These are phyloP conservation scores for Dendrolimus pini DNA, from an alignment of 2,888 invertebrate species.

Conservation along the genomic window DNA sequence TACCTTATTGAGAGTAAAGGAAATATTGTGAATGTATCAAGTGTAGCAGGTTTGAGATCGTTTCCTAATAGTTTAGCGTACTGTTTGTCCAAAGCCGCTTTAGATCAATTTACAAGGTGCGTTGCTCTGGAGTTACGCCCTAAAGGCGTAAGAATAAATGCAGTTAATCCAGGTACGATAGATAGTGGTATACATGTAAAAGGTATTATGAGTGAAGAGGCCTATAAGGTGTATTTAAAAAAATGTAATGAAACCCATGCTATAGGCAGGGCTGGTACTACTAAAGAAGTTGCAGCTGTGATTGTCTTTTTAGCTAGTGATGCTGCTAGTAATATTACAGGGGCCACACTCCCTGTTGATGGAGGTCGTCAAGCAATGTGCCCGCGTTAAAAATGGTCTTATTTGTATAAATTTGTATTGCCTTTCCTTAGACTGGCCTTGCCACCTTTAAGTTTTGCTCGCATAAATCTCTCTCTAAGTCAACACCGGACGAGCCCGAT, in stretches of 20 bases:
- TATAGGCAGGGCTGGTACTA: constrained; percentile 87
- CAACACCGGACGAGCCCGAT: too few relatives aligned
- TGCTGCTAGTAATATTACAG: constrained; percentile 89
- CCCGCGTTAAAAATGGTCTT: constrained; percentile 76
- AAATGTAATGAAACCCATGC: constrained; percentile 90
- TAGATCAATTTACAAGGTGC: constrained; percentile 94
- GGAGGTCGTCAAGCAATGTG: constrained; percentile 93
- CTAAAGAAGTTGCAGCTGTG: constrained; percentile 89
- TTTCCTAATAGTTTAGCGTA: constrained; percentile 90
- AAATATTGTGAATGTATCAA: constrained; percentile 92
- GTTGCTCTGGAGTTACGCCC: constrained; percentile 85
- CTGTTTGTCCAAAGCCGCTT: constrained; percentile 89
- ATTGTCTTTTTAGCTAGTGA: constrained; percentile 94
- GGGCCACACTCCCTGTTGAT: constrained; percentile 87
- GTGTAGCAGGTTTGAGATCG: constrained; percentile 88
- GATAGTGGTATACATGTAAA: constrained; percentile 79
- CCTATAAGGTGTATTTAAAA: constrained; percentile 87
- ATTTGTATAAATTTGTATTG: neutral
- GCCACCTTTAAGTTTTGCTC: too few relatives aligned
- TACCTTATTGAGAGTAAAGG: constrained; percentile 85
- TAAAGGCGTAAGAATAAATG: constrained; percentile 87
- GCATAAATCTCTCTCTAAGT: too few relatives aligned
- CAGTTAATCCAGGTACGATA: constrained; percentile 92
- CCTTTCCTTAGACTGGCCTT: neutral
- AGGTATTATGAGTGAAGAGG: constrained; percentile 83